Evolutionary conservation across 2,888 invertebrate genomes (phyloP).

Genomic region (Meiosimyza decipiens): DNA sequence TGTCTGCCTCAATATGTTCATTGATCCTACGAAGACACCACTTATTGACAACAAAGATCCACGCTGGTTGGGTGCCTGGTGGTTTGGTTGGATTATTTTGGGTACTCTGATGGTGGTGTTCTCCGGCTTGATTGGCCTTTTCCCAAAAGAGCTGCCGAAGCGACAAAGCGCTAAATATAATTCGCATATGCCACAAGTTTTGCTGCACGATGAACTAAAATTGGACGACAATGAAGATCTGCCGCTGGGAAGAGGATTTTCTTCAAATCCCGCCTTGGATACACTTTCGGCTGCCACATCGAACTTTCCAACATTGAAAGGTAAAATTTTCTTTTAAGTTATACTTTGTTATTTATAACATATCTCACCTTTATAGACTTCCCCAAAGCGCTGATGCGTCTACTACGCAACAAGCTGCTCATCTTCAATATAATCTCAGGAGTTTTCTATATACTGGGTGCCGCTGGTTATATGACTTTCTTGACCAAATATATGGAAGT

Average conservation of each 20-base stretch:
- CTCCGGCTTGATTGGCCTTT: slow-evolving; percentile 73
- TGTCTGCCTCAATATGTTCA: slow-evolving; percentile 70
- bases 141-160: slow-evolving; percentile 69
- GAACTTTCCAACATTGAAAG: slow-evolving; percentile 64
- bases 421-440: slow-evolving; percentile 75
- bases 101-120: slow-evolving; percentile 71
- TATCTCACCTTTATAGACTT: slow-evolving; percentile 65
- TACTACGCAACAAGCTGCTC: slow-evolving; percentile 74
- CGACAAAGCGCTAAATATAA: slow-evolving; percentile 48
- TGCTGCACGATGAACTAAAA: slow-evolving; percentile 57
- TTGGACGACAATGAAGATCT: slow-evolving; percentile 54
- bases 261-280: slow-evolving; percentile 57
- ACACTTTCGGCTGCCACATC: slow-evolving; percentile 49
- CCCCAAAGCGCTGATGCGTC: slow-evolving; percentile 70
- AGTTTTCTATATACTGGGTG: slow-evolving; percentile 74
- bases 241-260: slow-evolving; percentile 54
- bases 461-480: slow-evolving; percentile 76
- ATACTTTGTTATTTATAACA: not conserved
- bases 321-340: slow-evolving; percentile 44
- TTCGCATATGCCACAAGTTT: slow-evolving; percentile 59
- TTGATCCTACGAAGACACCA: slow-evolving; percentile 72
- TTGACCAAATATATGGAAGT: slow-evolving; percentile 81
- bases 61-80: slow-evolving; percentile 81
- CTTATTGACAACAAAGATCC: slow-evolving; percentile 72
- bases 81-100: slow-evolving; percentile 75